Evolutionary conservation across 2,888 invertebrate species (phyloP), one percentile per base, ranked within the genome.

Genomic region (Apodemia mormo): DNA sequence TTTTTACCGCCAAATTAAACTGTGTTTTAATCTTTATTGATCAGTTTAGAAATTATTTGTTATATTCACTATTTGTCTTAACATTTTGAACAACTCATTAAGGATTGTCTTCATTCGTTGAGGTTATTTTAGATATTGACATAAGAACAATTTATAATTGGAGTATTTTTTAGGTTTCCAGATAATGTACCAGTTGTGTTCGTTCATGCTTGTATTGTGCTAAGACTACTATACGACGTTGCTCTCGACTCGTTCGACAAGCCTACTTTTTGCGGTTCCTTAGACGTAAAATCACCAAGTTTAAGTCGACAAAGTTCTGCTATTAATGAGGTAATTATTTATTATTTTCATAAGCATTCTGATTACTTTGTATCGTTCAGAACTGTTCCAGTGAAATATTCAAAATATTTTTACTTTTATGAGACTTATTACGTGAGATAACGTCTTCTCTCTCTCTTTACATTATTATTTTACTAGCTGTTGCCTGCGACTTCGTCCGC

Each of bases 161-260:
- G 6, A 49, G 5, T 14, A 49, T 49, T 49, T 49, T 61, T 30
- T 61, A 96, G 96, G 66, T 95, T 96, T 82, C 95, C 96, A 2
- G 95, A 95, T 12, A 94, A 95, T 71, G 95, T 98, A 76, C 97
- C 98, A 8, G 94, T 95, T 67, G 95, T 96, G 4, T 93, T 99
- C 75, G 95, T 96, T 29, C 97, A 97, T 81, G 96, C 97, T 0
- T 97, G 98, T 82, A 94, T 98, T 65, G 95, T 99, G 65, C 94
- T 98, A 78, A 95, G 99, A 71, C 94, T 98, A 69, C 92, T 99
- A 22, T 99, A 99, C 85, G 99, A 99, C 88, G 97, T 99, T 80
- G 98, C 99, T 0, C 94, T 99, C 76, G 99, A 99, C 88, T 96
- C 97, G 65, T 99, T 98, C 88, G 99, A 99, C 85, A 97, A 97